Conservation (phyloP, 2,797 vertebrate genomes). For the Enteromius afrohamiltoni region DNA sequence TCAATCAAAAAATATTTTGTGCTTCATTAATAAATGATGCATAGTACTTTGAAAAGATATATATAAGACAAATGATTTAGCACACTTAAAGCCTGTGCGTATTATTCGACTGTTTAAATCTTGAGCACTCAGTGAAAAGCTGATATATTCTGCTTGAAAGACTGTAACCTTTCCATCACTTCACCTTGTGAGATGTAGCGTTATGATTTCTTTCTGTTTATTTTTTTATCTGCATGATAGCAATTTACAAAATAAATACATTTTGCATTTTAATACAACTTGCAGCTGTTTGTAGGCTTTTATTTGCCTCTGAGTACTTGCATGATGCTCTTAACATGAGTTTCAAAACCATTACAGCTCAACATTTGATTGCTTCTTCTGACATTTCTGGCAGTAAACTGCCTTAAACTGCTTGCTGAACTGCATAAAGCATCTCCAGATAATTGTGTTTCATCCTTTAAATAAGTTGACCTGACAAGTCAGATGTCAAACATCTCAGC, state of each 20-base stretch:
- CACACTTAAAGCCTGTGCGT: neutral
- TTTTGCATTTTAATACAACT: neutral
- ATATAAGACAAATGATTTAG: neutral
- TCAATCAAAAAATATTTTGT: neutral
- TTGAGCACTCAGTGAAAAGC: neutral
- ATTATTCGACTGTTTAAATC: neutral
- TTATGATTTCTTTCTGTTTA: neutral
- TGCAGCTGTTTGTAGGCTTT: neutral
- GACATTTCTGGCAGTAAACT: neutral
- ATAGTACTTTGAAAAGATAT: neutral
- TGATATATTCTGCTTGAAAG: neutral
- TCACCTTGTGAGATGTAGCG: neutral
- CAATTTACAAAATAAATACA: neutral
- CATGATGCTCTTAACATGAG: neutral
- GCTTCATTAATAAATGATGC: neutral
- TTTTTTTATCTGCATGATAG: neutral
- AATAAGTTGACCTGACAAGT: slow-evolving; percentile 39
- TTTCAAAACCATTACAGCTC: neutral
- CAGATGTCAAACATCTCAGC: slow-evolving; percentile 89
- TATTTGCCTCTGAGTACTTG: neutral
- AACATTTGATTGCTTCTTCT: neutral
- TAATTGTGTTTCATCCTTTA: slow-evolving; percentile 3
- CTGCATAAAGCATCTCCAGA: neutral
- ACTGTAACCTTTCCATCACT: neutral
- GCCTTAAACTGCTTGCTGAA: neutral